Conservation (phyloP, 2,888 invertebrate species). For the Trypoxylon attenuatum region DNA sequence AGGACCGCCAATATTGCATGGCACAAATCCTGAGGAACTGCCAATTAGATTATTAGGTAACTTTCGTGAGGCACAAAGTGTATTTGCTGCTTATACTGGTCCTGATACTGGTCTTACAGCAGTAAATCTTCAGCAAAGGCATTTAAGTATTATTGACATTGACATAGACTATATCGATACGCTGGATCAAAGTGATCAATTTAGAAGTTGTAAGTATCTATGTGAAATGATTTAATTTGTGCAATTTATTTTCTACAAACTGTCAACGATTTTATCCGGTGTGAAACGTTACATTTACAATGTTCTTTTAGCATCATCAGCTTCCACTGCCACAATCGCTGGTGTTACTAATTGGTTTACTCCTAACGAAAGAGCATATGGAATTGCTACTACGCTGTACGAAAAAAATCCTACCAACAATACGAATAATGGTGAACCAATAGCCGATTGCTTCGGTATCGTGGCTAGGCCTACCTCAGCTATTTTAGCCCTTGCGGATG, state of each 20-base stretch:
- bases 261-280: neutral
- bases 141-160: slow-evolving; percentile 80
- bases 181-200: slow-evolving; percentile 72
- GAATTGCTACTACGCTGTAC: slow-evolving; percentile 86
- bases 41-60: slow-evolving; percentile 78
- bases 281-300: neutral
- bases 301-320: slow-evolving; percentile 41
- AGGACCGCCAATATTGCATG: slow-evolving; percentile 81
- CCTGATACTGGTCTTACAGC: slow-evolving; percentile 88
- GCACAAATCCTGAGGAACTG: slow-evolving; percentile 83
- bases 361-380: slow-evolving; percentile 79
- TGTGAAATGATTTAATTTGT: neutral
- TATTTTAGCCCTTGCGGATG: slow-evolving; percentile 89
- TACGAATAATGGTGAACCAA: slow-evolving; percentile 84
- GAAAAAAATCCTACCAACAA: slow-evolving; percentile 88
- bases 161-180: slow-evolving; percentile 86
- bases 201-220: slow-evolving; percentile 60
- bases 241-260: too few species aligned
- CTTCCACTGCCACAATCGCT: slow-evolving; percentile 52
- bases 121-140: slow-evolving; percentile 81
- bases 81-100: slow-evolving; percentile 86
- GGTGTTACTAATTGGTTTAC: slow-evolving; percentile 77
- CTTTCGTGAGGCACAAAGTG: slow-evolving; percentile 76
- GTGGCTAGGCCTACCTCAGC: slow-evolving; percentile 84
- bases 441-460: slow-evolving; percentile 91